Evolutionary conservation across 92 coral and sea anemone species (phyloP).

Genomic region (Actinostola sp.): DNA sequence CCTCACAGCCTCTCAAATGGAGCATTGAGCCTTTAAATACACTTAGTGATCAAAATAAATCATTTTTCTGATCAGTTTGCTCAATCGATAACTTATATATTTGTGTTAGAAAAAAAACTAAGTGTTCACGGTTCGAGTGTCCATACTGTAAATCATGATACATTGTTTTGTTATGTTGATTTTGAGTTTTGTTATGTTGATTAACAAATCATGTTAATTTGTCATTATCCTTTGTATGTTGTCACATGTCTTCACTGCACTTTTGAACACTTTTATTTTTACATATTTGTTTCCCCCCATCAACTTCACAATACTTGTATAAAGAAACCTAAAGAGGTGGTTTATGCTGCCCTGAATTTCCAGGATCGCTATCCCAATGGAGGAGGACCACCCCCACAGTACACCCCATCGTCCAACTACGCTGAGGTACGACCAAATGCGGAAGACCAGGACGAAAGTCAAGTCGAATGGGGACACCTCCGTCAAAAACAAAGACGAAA

Average conservation of each 20-base stretch:
- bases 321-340: constrained; percentile 47
- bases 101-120: too few relatives aligned
- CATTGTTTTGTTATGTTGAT: too few relatives aligned
- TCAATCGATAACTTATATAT: too few relatives aligned
- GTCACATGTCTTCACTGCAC: constrained; percentile 11
- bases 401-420: constrained; percentile 27
- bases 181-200: too few relatives aligned
- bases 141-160: too few relatives aligned
- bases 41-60: too few relatives aligned
- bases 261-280: constrained; percentile 21
- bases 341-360: constrained; percentile 59
- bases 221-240: too few relatives aligned
- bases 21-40: too few relatives aligned
- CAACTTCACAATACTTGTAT: background rate
- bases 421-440: constrained; percentile 30
- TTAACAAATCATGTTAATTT: too few relatives aligned
- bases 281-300: constrained; percentile 9
- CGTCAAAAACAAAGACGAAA: constrained; percentile 20
- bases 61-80: too few relatives aligned
- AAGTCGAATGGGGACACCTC: constrained; percentile 45
- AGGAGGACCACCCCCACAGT: constrained; percentile 50
- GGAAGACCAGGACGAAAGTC: constrained; percentile 30
- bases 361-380: constrained; percentile 52
- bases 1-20: too few relatives aligned
- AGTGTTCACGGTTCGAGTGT: too few relatives aligned